phyloP scores from a whole-genome alignment of 2,888 invertebrate species.

The Nycteola revayana region DNA sequence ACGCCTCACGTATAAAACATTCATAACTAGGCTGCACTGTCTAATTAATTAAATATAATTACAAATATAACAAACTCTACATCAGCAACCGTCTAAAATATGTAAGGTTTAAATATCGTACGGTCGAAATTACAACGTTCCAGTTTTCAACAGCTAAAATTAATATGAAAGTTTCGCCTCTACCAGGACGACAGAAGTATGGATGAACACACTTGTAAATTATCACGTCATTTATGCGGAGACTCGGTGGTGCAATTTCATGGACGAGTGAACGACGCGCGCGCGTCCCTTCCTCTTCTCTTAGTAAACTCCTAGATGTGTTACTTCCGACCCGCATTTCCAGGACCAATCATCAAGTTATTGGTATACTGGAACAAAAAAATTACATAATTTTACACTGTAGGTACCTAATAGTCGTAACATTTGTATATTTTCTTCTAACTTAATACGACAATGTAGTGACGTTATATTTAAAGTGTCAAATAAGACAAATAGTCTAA shows the following conservation, averaged over 20 bases:
- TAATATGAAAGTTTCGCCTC: constrained; percentile 41
- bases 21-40: too few species aligned
- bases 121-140: constrained; percentile 17
- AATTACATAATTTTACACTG: too few species aligned
- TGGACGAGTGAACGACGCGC: constrained; percentile 40
- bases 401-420: too few species aligned
- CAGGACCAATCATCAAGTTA: too few species aligned
- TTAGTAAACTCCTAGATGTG: constrained; percentile 21
- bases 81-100: constrained; percentile 9
- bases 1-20: too few species aligned
- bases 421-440: too few species aligned
- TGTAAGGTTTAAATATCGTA: constrained; percentile 8
- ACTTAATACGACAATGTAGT: too few species aligned
- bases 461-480: too few species aligned
- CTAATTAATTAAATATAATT: too few species aligned
- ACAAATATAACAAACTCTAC: too few species aligned
- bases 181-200: constrained; percentile 37
- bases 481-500: too few species aligned
- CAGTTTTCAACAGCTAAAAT: constrained; percentile 33
- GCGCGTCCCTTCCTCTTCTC: constrained; percentile 9
- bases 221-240: constrained; percentile 57
- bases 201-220: constrained; percentile 54
- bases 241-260: constrained; percentile 56
- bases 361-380: too few species aligned
- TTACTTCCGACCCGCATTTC: constrained; percentile 26